These are phyloP conservation scores for Hirtodrosophila trivittata DNA, from an alignment of 2,888 invertebrate species.

Conservation along the genomic window DNA sequence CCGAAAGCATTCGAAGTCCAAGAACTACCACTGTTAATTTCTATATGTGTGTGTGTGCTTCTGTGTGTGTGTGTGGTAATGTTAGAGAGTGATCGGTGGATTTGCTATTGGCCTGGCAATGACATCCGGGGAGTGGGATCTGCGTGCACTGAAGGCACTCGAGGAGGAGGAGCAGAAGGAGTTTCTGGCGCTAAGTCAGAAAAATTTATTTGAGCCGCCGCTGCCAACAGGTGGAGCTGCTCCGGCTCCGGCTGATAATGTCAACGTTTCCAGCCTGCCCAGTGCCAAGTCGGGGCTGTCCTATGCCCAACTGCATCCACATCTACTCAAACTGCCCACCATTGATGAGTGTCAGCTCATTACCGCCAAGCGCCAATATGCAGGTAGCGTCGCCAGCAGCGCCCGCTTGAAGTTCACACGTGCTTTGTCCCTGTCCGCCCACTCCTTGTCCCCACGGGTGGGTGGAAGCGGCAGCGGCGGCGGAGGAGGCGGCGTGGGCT, in stretches of 20 bases:
- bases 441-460: constrained; percentile 74
- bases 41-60: neutral
- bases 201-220: constrained; percentile 78
- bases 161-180: constrained; percentile 83
- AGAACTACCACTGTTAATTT: neutral
- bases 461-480: constrained; percentile 27
- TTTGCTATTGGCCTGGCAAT: constrained; percentile 55
- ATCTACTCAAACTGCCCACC: constrained; percentile 81
- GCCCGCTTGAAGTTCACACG: constrained; percentile 76
- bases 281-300: constrained; percentile 48
- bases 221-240: constrained; percentile 54
- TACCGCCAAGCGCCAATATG: constrained; percentile 61
- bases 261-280: constrained; percentile 2
- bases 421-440: constrained; percentile 79
- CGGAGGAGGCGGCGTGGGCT: constrained; percentile 47
- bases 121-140: constrained; percentile 84
- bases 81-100: constrained; percentile 1
- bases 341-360: constrained; percentile 81
- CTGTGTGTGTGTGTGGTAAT: constrained; percentile 7
- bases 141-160: constrained; percentile 83
- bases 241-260: constrained; percentile 21
- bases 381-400: constrained; percentile 39
- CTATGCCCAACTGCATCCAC: constrained; percentile 79
- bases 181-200: constrained; percentile 82
- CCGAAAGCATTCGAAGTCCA: neutral